Conservation (phyloP, 2,113 vertebrate genomes). For the Pelobates fuscus region DNA sequence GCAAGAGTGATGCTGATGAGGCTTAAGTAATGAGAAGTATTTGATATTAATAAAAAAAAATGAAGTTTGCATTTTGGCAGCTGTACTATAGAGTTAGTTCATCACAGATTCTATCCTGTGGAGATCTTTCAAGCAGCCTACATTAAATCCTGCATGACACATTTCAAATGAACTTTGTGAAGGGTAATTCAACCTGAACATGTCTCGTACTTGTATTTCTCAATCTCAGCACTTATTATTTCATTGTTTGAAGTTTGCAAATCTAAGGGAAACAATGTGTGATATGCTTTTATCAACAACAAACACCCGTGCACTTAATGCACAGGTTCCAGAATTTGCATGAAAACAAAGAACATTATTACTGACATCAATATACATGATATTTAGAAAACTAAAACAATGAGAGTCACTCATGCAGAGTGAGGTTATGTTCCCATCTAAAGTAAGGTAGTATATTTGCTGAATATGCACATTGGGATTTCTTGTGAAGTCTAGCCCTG, state of each 20-base stretch:
- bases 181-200: conserved; percentile 55
- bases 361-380: conserved; percentile 9
- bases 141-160: conserved; percentile 53
- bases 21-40: conserved; percentile 38
- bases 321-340: background rate
- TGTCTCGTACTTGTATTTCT: conserved; percentile 23
- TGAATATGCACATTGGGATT: too few relatives aligned
- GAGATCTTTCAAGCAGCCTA: conserved; percentile 48
- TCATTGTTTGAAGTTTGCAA: conserved; percentile 34
- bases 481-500: too few relatives aligned
- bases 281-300: conserved; percentile 37
- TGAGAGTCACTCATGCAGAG: background rate
- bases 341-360: conserved; percentile 12
- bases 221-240: conserved; percentile 14
- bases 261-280: conserved; percentile 10
- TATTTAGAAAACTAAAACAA: background rate
- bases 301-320: too few relatives aligned
- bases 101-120: conserved; percentile 37
- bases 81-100: conserved; percentile 15
- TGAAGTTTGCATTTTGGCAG: conserved; percentile 35
- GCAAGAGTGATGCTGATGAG: background rate
- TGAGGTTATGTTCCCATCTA: too few relatives aligned
- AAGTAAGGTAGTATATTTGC: too few relatives aligned
- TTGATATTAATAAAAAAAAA: conserved; percentile 15
- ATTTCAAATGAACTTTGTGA: conserved; percentile 54